Conservation (phyloP, 2,888 invertebrate species). For the Andrena trimmerana region DNA sequence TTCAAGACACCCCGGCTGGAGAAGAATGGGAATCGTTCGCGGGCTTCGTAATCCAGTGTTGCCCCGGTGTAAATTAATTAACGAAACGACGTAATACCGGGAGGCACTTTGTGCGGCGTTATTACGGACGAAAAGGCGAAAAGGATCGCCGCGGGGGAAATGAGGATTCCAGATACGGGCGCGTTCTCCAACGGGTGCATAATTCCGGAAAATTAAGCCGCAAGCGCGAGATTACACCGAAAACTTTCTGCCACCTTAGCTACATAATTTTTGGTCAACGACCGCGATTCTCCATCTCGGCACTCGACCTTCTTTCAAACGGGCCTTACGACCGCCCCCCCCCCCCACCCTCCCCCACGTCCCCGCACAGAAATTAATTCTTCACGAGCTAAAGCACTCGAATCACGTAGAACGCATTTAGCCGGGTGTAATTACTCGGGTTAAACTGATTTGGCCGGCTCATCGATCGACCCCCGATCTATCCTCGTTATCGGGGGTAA, state of each 20-base stretch:
- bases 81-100: slow-evolving; percentile 54
- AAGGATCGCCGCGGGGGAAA: slow-evolving; percentile 57
- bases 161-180: slow-evolving; percentile 53
- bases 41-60: slow-evolving; percentile 58
- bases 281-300: background rate
- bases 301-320: background rate
- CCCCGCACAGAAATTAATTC: slow-evolving; percentile 2
- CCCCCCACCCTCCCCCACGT: background rate
- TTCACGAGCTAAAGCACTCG: background rate
- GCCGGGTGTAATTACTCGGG: background rate
- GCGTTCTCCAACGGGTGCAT: slow-evolving; percentile 39
- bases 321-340: background rate
- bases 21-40: slow-evolving; percentile 36
- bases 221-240: slow-evolving; percentile 57
- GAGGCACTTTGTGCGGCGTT: slow-evolving; percentile 53
- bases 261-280: slow-evolving; percentile 43
- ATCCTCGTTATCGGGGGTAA: slow-evolving; percentile 34
- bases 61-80: slow-evolving; percentile 68
- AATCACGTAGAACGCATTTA: background rate
- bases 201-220: slow-evolving; percentile 67
- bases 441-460: background rate
- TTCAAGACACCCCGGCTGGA: background rate
- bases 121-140: slow-evolving; percentile 62
- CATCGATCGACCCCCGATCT: slow-evolving; percentile 20
- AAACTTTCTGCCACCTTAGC: slow-evolving; percentile 47